Evolutionary conservation across 2,888 invertebrate genomes (phyloP).

Genomic region (Cosmia trapezina): DNA sequence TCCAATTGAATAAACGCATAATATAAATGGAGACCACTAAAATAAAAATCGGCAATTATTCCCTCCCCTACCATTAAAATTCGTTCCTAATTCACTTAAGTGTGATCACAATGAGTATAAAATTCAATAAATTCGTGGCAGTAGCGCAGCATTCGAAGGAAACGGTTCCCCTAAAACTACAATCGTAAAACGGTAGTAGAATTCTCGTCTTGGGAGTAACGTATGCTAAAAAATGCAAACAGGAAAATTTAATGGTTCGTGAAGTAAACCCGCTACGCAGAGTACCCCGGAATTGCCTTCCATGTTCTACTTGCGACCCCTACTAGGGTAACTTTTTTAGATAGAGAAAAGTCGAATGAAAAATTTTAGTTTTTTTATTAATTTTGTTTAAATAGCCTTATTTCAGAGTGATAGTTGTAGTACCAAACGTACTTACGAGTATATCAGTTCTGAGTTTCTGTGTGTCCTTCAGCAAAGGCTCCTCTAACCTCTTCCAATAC

Average conservation of each 20-base stretch:
- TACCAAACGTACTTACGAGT: too few species aligned
- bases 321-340: constrained; percentile 70
- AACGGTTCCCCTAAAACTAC: constrained; percentile 82
- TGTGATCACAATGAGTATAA: constrained; percentile 68
- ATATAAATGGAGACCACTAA: constrained; percentile 49
- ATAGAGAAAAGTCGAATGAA: constrained; percentile 49
- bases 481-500: not conserved
- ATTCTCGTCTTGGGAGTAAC: constrained; percentile 83
- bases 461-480: not conserved
- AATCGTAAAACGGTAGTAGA: constrained; percentile 84
- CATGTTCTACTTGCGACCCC: constrained; percentile 74
- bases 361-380: not conserved
- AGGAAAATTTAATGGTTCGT: constrained; percentile 90
- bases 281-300: constrained; percentile 83
- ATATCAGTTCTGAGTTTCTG: not conserved
- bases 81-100: constrained; percentile 69
- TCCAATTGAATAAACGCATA: constrained; percentile 51
- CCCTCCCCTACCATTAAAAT: constrained; percentile 60
- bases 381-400: not conserved
- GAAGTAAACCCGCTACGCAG: constrained; percentile 86
- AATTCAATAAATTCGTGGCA: constrained; percentile 73
- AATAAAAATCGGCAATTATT: constrained; percentile 59
- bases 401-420: not conserved
- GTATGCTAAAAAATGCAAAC: constrained; percentile 91
- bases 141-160: constrained; percentile 65